These are phyloP conservation scores for Drosophila pandora DNA, from an alignment of 1,140 invertebrate genomes.

Conservation along the genomic window DNA sequence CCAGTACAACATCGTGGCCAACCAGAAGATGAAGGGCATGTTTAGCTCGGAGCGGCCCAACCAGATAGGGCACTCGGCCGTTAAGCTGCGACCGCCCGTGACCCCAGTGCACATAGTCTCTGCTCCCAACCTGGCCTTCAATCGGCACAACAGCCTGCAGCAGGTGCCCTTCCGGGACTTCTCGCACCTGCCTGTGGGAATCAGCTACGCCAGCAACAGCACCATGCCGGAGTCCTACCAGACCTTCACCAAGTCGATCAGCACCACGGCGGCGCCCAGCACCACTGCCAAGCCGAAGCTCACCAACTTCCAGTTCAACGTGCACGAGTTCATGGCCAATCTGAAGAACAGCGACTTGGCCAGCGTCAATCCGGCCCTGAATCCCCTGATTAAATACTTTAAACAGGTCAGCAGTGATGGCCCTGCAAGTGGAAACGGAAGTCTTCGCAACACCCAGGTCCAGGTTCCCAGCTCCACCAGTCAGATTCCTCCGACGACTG, in stretches of 20 bases:
- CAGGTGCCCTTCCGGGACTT: slow-evolving; percentile 49
- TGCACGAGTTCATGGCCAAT: slow-evolving; percentile 77
- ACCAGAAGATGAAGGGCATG: slow-evolving; percentile 78
- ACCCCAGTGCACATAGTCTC: slow-evolving; percentile 62
- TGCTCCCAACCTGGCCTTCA: slow-evolving; percentile 63
- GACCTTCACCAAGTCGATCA: slow-evolving; percentile 59
- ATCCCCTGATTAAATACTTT: slow-evolving; percentile 76
- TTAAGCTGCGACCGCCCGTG: slow-evolving; percentile 53
- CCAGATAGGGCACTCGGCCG: slow-evolving; percentile 47
- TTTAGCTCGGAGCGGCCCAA: slow-evolving; percentile 52
- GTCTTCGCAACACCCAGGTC: slow-evolving; percentile 47
- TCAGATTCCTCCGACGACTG: slow-evolving; percentile 1
- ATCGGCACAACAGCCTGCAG: slow-evolving; percentile 40
- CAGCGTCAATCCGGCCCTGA: slow-evolving; percentile 67
- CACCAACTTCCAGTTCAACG: slow-evolving; percentile 68
- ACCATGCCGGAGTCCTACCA: slow-evolving; percentile 73
- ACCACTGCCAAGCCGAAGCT: slow-evolving; percentile 38
- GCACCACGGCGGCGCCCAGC: slow-evolving; percentile 27
- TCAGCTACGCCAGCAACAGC: slow-evolving; percentile 58
- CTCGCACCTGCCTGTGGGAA: slow-evolving; percentile 53
- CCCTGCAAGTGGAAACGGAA: slow-evolving; percentile 1
- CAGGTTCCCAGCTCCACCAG: slow-evolving; percentile 35
- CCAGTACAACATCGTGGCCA: slow-evolving; percentile 75
- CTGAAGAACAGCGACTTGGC: slow-evolving; percentile 67
- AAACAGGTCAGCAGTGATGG: slow-evolving; percentile 65